Conservation (phyloP, 2,888 invertebrate species). For the Clunio marinus region DNA sequence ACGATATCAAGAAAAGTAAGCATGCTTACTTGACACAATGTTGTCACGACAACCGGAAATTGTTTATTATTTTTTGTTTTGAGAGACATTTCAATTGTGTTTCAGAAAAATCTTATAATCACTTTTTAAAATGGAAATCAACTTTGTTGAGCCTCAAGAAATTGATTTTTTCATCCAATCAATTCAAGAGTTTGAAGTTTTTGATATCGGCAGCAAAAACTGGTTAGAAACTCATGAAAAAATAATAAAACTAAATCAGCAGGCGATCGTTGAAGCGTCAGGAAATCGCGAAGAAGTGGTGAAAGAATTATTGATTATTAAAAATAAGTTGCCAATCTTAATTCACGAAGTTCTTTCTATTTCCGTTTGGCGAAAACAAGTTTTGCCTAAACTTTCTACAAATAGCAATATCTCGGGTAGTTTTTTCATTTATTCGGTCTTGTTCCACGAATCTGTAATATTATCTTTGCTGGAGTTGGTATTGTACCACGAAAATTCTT, state of each 20-base stretch:
- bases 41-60: no score
- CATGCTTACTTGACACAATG: no score
- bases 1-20: no score
- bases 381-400: conserved; percentile 72
- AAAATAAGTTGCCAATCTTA: conserved; percentile 70
- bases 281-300: conserved; percentile 75
- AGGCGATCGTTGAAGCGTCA: conserved; percentile 77
- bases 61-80: no score
- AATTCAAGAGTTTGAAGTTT: conserved; percentile 62
- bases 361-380: conserved; percentile 78
- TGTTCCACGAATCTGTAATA: conserved; percentile 74
- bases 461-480: conserved; percentile 78
- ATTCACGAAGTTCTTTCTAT: conserved; percentile 79
- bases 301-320: conserved; percentile 73
- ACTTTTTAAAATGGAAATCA: conserved; percentile 55
- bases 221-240: conserved; percentile 81
- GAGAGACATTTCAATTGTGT: no score
- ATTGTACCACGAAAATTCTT: conserved; percentile 74
- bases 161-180: conserved; percentile 70
- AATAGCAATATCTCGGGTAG: conserved; percentile 63
- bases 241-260: conserved; percentile 80
- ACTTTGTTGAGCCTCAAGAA: conserved; percentile 64
- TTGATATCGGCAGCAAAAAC: conserved; percentile 63
- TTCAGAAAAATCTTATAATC: not conserved
- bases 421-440: conserved; percentile 72